Conservation (phyloP, 2,113 vertebrate species). For the Gallinago paraguaiae region DNA sequence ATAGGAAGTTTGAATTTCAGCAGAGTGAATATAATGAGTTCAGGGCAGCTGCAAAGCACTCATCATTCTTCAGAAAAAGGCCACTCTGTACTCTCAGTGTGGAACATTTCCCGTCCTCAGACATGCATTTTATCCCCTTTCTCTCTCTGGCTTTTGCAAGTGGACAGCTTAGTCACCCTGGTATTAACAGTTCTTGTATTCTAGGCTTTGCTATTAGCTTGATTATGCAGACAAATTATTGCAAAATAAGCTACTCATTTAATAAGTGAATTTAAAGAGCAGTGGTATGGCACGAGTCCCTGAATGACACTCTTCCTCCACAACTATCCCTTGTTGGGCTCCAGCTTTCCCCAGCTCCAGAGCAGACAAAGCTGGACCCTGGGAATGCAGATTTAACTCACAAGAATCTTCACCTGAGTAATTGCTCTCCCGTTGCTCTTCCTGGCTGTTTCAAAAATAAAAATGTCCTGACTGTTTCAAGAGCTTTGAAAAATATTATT, state of each 20-base stretch:
- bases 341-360: neutral
- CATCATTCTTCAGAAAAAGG: slow-evolving; percentile 19
- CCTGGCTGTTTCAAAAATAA: neutral
- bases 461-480: neutral
- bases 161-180: neutral
- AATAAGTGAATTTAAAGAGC: neutral
- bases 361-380: neutral
- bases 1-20: slow-evolving; percentile 28
- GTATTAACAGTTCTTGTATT: slow-evolving; percentile 23
- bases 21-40: slow-evolving; percentile 30
- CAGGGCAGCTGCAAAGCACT: slow-evolving; percentile 16
- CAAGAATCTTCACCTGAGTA: neutral
- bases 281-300: neutral
- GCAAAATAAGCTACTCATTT: slow-evolving; percentile 25
- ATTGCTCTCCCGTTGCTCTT: neutral
- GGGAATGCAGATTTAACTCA: neutral
- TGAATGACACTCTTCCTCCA: neutral
- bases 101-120: slow-evolving; percentile 19
- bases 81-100: slow-evolving; percentile 11
- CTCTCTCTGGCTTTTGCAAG: slow-evolving; percentile 26
- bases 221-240: neutral
- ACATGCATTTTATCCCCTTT: slow-evolving; percentile 26
- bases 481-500: neutral
- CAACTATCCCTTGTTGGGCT: neutral
- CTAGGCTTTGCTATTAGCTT: neutral